These are phyloP conservation scores for Zootermopsis nevadensis DNA, from an alignment of 2,888 invertebrate species.

Conservation along the genomic window DNA sequence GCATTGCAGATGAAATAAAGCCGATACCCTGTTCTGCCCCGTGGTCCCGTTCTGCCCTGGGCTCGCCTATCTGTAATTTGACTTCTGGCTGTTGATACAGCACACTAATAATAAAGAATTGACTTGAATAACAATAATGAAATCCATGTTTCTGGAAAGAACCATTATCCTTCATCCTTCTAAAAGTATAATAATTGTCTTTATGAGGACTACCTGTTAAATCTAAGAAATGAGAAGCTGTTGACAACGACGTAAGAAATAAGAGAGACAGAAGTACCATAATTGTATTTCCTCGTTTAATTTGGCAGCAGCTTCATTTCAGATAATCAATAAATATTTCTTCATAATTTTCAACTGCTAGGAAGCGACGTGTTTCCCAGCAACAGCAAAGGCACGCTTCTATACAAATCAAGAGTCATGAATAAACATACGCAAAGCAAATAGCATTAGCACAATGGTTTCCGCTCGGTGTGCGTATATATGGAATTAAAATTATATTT, in stretches of 20 bases:
- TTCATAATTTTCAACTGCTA: not conserved
- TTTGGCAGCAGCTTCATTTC: not conserved
- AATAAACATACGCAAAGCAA: not conserved
- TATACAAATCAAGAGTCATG: slow-evolving; percentile 14
- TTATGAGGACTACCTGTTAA: no score
- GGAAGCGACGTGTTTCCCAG: not conserved
- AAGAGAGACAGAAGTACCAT: not conserved
- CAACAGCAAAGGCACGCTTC: not conserved
- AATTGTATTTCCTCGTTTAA: not conserved
- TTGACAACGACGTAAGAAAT: not conserved
- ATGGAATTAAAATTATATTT: slow-evolving; percentile 10
- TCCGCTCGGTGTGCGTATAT: not conserved
- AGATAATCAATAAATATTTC: slow-evolving; percentile 1
- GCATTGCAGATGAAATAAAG: no score
- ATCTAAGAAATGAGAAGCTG: no score
- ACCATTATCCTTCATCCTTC: no score
- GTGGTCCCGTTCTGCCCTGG: no score
- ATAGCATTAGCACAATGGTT: not conserved
- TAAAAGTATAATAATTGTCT: no score
- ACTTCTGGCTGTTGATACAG: no score
- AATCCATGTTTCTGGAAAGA: no score
- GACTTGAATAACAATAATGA: no score
- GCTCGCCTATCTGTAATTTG: no score
- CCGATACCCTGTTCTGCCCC: no score
- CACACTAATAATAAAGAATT: no score